These are phyloP conservation scores for Prunella himalayana DNA, from an alignment of 2,113 vertebrate species.

Conservation along the genomic window DNA sequence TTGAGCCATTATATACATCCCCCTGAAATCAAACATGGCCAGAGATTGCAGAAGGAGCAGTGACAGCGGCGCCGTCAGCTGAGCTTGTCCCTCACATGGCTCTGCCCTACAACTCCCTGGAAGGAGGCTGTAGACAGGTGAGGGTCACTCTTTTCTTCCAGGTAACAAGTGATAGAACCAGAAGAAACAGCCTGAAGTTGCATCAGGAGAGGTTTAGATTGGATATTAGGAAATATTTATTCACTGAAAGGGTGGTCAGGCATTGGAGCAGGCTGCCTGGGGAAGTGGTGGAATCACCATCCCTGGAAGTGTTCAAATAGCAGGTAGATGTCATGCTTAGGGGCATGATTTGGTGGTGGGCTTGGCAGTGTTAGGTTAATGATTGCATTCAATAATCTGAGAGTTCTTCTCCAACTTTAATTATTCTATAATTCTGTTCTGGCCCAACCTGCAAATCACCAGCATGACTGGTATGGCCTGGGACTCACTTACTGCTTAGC, in stretches of 20 bases:
- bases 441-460: not conserved
- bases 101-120: not conserved
- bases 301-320: not conserved
- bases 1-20: not conserved
- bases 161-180: not conserved
- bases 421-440: not conserved
- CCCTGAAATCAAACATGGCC: not conserved
- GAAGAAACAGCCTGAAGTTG: not conserved
- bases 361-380: not conserved
- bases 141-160: not conserved
- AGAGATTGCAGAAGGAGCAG: not conserved
- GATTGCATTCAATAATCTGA: not conserved
- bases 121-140: not conserved
- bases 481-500: not conserved
- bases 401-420: not conserved
- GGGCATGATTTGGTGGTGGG: not conserved
- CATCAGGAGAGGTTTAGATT: not conserved
- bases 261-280: not conserved
- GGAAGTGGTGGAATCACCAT: not conserved
- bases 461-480: not conserved
- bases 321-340: not conserved
- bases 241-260: not conserved
- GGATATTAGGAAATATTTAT: not conserved
- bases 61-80: fast-evolving
- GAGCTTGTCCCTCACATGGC: not conserved